These are phyloP conservation scores for Gouania willdenowi DNA, from an alignment of 2,797 vertebrate species.

Conservation along the genomic window DNA sequence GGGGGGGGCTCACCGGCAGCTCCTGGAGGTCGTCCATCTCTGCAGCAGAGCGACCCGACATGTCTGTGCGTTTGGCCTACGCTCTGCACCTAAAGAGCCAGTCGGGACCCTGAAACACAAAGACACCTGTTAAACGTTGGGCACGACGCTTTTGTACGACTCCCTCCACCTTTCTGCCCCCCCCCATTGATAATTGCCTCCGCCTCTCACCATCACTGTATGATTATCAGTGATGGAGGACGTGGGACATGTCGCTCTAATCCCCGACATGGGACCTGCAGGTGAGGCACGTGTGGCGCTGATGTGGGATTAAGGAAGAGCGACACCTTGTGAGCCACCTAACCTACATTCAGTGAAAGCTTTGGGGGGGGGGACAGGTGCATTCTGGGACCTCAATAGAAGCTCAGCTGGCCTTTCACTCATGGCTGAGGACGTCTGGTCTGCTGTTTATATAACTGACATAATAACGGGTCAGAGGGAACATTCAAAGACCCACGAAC, in stretches of 20 bases:
- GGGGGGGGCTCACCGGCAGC: conserved; percentile 83
- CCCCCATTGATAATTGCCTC: too few relatives aligned
- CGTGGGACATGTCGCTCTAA: conserved; percentile 42
- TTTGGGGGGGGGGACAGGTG: too few relatives aligned
- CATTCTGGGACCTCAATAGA: conserved; percentile 74
- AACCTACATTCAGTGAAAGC: conserved; percentile 63
- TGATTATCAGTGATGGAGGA: conserved; percentile 6
- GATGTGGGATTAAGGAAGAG: conserved; percentile 51
- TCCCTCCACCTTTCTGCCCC: too few relatives aligned
- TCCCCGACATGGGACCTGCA: conserved; percentile 40
- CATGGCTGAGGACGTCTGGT: too few relatives aligned
- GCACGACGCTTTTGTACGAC: too few relatives aligned
- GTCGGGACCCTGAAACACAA: conserved; percentile 62
- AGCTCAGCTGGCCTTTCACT: too few relatives aligned
- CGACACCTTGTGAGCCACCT: conserved; percentile 59
- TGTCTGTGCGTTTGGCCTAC: conserved; percentile 63
- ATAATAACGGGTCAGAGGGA: too few relatives aligned
- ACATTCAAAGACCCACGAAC: too few relatives aligned
- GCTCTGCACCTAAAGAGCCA: conserved; percentile 41
- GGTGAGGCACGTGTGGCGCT: conserved; percentile 46
- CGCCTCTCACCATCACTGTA: neutral
- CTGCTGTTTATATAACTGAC: too few relatives aligned
- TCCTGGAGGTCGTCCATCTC: conserved; percentile 90
- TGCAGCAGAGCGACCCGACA: conserved; percentile 53
- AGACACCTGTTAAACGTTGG: too few relatives aligned